Conservation (phyloP, 1,140 invertebrate genomes). For the Teleopsis dalmanni region DNA sequence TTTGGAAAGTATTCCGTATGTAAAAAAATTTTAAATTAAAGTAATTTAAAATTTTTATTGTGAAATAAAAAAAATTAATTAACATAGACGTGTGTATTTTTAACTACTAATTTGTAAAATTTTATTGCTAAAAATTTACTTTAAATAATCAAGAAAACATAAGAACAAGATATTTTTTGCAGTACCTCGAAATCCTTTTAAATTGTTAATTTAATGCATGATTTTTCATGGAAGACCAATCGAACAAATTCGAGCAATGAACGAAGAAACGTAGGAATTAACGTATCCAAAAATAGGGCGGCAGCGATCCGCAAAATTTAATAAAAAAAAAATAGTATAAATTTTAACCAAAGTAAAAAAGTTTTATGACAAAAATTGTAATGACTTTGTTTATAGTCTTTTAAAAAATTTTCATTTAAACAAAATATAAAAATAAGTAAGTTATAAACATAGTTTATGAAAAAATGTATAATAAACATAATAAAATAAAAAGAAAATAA, state of each 20-base stretch:
- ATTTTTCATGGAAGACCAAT: conserved; percentile 11
- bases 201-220: conserved; percentile 10
- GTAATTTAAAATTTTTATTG: no score
- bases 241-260: conserved; percentile 7
- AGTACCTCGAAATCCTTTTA: conserved; percentile 45
- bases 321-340: conserved; percentile 47
- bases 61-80: no score
- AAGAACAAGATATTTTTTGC: conserved; percentile 22
- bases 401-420: no score
- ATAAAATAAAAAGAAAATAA: conserved; percentile 16
- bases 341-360: no score
- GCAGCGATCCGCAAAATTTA: conserved; percentile 50
- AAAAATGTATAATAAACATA: conserved; percentile 8
- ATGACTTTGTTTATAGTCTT: no score
- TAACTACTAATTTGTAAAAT: no score
- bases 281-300: conserved; percentile 34
- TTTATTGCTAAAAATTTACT: no score
- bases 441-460: conserved; percentile 1
- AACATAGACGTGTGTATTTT: no score
- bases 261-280: conserved; percentile 8
- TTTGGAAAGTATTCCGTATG: no score
- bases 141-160: no score
- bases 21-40: no score
- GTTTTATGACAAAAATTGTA: no score
- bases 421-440: conserved; percentile 40